These are phyloP conservation scores for Caracal caracal DNA, from an alignment of 2,113 vertebrate genomes.

Conservation along the genomic window DNA sequence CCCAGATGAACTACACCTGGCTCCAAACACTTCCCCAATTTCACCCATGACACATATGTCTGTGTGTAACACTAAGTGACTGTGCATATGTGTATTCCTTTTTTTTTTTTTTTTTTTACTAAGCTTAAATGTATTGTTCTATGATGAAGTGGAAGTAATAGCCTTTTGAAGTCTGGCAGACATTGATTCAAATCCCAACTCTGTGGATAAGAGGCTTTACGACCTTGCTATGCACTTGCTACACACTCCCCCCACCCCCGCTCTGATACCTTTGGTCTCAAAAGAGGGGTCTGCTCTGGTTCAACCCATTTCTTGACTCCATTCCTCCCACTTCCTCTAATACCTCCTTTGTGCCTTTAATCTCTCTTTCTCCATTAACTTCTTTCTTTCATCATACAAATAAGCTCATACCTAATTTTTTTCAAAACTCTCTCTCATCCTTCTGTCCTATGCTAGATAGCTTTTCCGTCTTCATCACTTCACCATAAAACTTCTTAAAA, in stretches of 20 bases:
- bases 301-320: not conserved
- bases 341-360: not conserved
- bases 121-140: constrained; percentile 39
- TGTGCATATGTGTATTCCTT: constrained; percentile 41
- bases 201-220: not conserved
- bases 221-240: not conserved
- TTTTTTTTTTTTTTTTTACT: not conserved
- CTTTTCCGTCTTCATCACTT: not conserved
- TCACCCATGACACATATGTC: not conserved
- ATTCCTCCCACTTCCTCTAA: not conserved
- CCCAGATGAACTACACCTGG: constrained; percentile 53
- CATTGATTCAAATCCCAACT: constrained; percentile 43
- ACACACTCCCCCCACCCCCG: not conserved
- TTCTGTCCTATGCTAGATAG: not conserved
- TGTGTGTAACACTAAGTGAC: constrained; percentile 45
- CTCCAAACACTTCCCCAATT: constrained; percentile 41
- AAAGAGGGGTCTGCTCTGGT: not conserved
- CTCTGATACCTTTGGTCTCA: not conserved
- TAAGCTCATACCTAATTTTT: not conserved
- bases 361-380: not conserved
- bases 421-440: not conserved
- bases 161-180: constrained; percentile 55
- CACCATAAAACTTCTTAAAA: not conserved
- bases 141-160: constrained; percentile 41
- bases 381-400: not conserved